Base-by-base conservation (phyloP, 2,888 invertebrate genomes). In the Steinernema hermaphroditum region DNA sequence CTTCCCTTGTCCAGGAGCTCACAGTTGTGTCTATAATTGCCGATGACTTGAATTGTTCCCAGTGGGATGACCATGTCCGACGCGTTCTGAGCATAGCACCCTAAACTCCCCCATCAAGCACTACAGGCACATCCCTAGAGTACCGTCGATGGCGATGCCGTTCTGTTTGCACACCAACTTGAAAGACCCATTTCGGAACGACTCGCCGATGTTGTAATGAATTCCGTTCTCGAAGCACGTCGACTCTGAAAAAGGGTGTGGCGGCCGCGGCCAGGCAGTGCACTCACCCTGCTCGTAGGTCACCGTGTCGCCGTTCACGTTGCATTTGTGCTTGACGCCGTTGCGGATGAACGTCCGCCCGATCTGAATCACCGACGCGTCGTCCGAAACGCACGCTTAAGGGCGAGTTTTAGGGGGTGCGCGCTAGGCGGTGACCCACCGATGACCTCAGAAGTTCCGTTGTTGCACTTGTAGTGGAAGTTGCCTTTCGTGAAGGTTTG, bases 361-460 rank as follows among this genome's bases (percentile, higher is more conserved):
- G 19, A 85, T 76, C 54, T 85, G 85, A 49, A 85, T 83, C 22
- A 85, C 85, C 9, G 84, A 82, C 49, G 79, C 79, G 72, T 85
- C 85, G 69, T 84, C 83, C 37, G 83, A 77, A 54, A 85, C 78
- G 72, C 85, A 85, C 0, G 85, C 85, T 85, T 74, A 68, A 78
- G 62, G n/a, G 54, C n/a, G 27, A 27, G n/a, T n/a, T n/a, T 72
- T 22, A 44, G 19, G 24, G 22, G 49, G 34, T 32, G 32, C 12
- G 12, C n/a, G 2, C 34, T 12, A 27, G 27, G 37, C 9, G 12
- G 24, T n/a, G 19, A 49, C 80, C 72, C 49, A 85, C 85, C 85
- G 32, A 85, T 82, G 34, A 85, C 85, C 73, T 85, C 85, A 19
- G 85, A 83, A 0, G 85, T 85, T 14, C 85, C 85, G 74, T 85